phyloP scores from a whole-genome alignment of 2,888 invertebrate genomes.

The Drosophila atroscutellata region DNA sequence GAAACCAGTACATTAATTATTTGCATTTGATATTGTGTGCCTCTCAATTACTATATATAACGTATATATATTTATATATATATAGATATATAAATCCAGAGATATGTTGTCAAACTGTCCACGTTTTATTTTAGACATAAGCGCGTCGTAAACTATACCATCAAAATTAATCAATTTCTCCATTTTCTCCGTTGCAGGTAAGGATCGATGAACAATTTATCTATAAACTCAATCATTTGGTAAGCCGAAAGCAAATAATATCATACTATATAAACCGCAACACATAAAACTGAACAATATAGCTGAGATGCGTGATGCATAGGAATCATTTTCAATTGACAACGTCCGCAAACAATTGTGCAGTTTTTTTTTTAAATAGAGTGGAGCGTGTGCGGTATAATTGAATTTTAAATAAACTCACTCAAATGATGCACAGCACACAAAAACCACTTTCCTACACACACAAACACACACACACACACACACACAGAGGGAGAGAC shows the following conservation, averaged over 20 bases:
- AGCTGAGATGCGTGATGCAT: conserved; percentile 6
- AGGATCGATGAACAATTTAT: conserved; percentile 84
- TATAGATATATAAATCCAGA: conserved; percentile 23
- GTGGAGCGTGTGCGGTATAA: conserved; percentile 71
- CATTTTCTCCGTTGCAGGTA: conserved; percentile 81
- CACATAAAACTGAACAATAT: conserved; percentile 8
- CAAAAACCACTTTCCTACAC: neutral
- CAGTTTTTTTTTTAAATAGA: conserved; percentile 7
- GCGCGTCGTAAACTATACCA: conserved; percentile 2
- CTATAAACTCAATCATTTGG: conserved; percentile 83
- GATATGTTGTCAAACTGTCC: conserved; percentile 52
- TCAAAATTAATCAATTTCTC: conserved; percentile 42
- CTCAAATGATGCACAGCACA: conserved; percentile 22
- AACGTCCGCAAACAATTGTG: conserved; percentile 10
- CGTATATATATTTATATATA: neutral
- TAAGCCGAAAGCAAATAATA: conserved; percentile 68
- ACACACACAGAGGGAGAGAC: no score
- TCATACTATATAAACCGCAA: neutral
- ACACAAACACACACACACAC: conserved; percentile 13
- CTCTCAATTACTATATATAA: conserved; percentile 19
- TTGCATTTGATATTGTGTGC: conserved; percentile 64
- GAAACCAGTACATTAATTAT: conserved; percentile 23
- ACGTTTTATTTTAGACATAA: conserved; percentile 34
- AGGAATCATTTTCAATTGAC: conserved; percentile 18
- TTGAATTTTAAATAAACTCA: conserved; percentile 85